Evolutionary conservation across 2,797 vertebrate genomes (phyloP), one percentile per base, ranked within the genome.

Genomic region (Ataeniobius toweri): DNA sequence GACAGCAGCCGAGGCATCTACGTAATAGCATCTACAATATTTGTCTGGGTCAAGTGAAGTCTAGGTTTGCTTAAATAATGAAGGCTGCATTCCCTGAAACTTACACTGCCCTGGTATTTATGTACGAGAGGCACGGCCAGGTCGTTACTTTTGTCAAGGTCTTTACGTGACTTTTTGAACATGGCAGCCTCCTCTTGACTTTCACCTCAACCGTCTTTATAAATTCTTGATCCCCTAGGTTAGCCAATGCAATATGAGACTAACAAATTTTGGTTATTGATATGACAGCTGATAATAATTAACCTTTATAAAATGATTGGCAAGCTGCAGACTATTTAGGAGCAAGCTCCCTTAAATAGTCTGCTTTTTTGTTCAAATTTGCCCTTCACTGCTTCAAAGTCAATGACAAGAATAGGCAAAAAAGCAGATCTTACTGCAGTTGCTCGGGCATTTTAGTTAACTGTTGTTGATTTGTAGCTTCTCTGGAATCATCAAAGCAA

Each of bases 141-240:
- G 92, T 77, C 10, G 4, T 24, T 75, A 80, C 86, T 92, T 90
- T 85, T 88, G 73, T 86, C 86, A 78, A 81, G 74, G 84, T 86
- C 85, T 88, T 85, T 76, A 78, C 79, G 65, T 71, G 73, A 80
- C 81, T 82, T 86, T 81, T 80, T 18, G 2, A 73, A 82, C 61
- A 28, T 73, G 69, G 73, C 76, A 78, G 72, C 28, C 28, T 0
- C 10, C 18, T 65, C 73, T 80, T 75, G 72, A 80, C 75, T 82
- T 83, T 58, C 70, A 26, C 39, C 74, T 86, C 73, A 26, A 70
- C 53, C 70, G 55, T 81, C 82, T 71, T 72, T 14, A 74, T 73
- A 44, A 84, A 80, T 77, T 79, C 67, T 82, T 80, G 44, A 85
- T 85, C 74, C 67, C 77, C 46, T 71, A 36, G 85, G 44, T 74